phyloP scores from a whole-genome alignment of 2,888 invertebrate species.

The Agrilus mali region DNA sequence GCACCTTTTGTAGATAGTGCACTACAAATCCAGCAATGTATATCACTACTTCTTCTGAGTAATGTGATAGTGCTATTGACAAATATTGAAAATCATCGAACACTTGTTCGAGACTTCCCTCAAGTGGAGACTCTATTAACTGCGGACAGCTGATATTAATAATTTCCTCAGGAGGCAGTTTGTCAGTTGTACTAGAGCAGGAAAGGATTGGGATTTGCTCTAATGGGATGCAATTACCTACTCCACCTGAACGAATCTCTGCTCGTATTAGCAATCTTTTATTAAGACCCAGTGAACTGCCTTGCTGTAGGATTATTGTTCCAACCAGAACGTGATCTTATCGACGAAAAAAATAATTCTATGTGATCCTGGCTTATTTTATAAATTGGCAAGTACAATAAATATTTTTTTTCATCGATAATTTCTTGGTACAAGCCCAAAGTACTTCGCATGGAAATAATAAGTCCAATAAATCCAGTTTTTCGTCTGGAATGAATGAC shows the following conservation, averaged over 20 bases:
- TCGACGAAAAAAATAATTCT: constrained; percentile 14
- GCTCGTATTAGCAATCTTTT: constrained; percentile 14
- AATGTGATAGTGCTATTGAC: not conserved
- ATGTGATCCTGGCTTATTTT: constrained; percentile 16
- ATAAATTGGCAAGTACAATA: constrained; percentile 12
- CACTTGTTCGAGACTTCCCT: too few species aligned
- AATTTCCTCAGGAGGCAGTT: not conserved
- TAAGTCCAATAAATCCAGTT: constrained; percentile 10
- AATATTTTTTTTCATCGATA: not conserved
- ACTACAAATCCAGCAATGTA: constrained; percentile 12
- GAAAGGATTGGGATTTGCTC: constrained; percentile 13
- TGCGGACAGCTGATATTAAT: not conserved
- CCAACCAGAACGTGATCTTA: constrained; percentile 11
- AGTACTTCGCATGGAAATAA: constrained; percentile 2
- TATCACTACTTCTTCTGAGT: constrained; percentile 5
- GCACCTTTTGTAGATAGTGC: constrained; percentile 5
- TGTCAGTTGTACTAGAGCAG: not conserved
- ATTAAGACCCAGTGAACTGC: constrained; percentile 13
- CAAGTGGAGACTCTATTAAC: not conserved
- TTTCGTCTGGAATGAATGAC: constrained; percentile 2
- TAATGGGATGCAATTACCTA: constrained; percentile 13
- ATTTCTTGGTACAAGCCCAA: constrained; percentile 1
- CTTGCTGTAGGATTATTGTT: constrained; percentile 14
- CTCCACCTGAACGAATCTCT: constrained; percentile 7
- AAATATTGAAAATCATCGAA: too few species aligned